Base-by-base conservation (phyloP, 2,888 invertebrate genomes). In the Gonocerus acuteangulatus region DNA sequence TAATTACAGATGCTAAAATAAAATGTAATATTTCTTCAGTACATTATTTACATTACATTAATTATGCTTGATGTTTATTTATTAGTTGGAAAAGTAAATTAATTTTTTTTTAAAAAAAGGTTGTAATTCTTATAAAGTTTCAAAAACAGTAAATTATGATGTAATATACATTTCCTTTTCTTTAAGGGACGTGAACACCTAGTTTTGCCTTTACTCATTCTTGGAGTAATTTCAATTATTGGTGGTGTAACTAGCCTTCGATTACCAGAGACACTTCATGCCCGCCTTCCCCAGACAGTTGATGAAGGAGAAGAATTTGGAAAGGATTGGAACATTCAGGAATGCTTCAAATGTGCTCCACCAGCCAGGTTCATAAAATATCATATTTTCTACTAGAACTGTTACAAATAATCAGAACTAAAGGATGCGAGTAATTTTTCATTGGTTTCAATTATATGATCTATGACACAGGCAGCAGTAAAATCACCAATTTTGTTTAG, bases 261-360 rank as follows among this genome's bases (percentile, higher is more conserved):
- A 18, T 74, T 93, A 65, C 92, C 92, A 0, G 92, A 93, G 77
- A 93, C 92, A 0, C 74, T 92, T 32, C 87, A 92, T 72, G 81
- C 87, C 69, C 81, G 86, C 2, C 73, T 93, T 65, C 91, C 92
- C 0, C 89, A 92, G 74, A 91, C 90, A 0, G 80, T 90, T 6
- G 89, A 89, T 72, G 92, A 93, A 72, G 91, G 91, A 1, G 92
- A 92, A 73, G 81, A 85, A 69, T 90, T 91, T 71, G 91, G 90
- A 32, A 89, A 87, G 73, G 80, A 89, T 69, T 91, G 89, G 84
- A 82, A 82, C 0, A 79, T 84, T 66, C 78, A 81, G 32, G 88
- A 90, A 72, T 91, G 89, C 69, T 76, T 84, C 63, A 78, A 80
- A 60, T 90, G 90, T 71, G 78, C 84, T 34, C 85, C 85, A 58